phyloP scores from a whole-genome alignment of 2,113 vertebrate species.

The Irena cyanogastra region DNA sequence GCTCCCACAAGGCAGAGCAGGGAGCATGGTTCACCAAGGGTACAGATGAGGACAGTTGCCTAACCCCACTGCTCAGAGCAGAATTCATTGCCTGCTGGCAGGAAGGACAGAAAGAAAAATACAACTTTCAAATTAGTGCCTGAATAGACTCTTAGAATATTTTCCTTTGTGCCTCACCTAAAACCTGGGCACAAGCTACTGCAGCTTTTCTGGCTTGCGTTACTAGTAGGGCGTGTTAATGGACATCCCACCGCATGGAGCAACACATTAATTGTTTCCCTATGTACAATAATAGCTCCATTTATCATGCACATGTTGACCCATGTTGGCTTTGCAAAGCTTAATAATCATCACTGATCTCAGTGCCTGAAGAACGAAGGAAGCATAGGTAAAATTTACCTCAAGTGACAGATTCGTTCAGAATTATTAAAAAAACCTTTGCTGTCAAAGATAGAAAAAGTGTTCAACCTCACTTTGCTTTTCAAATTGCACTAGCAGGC shows the following conservation, averaged over 20 bases:
- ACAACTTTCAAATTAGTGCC: conserved; percentile 62
- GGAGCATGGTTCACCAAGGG: fast-evolving
- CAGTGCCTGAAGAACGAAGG: conserved; percentile 40
- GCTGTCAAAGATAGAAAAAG: neutral
- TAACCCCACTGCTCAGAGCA: neutral
- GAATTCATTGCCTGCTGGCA: neutral
- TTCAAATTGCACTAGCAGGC: neutral
- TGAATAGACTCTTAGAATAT: conserved; percentile 50
- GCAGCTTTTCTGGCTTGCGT: conserved; percentile 58
- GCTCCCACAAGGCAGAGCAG: neutral
- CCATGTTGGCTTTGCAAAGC: conserved; percentile 70
- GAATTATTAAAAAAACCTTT: conserved; percentile 14
- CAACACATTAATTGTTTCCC: conserved; percentile 58
- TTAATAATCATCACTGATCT: conserved; percentile 82
- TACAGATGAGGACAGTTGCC: neutral
- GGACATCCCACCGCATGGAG: conserved; percentile 49
- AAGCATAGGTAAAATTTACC: neutral
- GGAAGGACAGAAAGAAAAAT: neutral
- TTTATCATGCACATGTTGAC: conserved; percentile 78
- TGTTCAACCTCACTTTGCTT: neutral
- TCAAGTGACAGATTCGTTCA: conserved; percentile 54
- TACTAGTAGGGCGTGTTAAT: conserved; percentile 66
- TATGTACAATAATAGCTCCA: conserved; percentile 56
- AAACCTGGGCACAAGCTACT: conserved; percentile 56
- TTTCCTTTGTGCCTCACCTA: conserved; percentile 53